Evolutionary conservation across 2,888 invertebrate genomes (phyloP).

Genomic region (Lasioglossum vierecki): DNA sequence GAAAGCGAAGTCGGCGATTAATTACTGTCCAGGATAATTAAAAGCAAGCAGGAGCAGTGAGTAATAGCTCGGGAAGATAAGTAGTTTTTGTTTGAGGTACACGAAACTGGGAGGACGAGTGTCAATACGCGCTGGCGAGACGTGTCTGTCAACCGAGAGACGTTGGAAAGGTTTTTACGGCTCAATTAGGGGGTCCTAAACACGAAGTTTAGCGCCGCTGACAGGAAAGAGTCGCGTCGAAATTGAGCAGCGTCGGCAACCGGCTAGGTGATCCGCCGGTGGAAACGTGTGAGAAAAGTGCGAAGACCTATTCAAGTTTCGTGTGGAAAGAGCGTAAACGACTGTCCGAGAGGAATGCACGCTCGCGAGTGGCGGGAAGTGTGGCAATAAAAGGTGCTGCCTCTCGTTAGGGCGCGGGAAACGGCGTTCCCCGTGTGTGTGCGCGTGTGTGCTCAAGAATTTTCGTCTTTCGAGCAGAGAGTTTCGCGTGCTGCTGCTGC

Average conservation of each 20-base stretch:
- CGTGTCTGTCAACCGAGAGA: neutral
- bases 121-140: neutral
- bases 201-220: slow-evolving; percentile 3
- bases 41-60: neutral
- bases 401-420: slow-evolving; percentile 45
- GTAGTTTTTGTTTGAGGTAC: neutral
- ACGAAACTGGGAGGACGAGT: neutral
- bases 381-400: slow-evolving; percentile 55
- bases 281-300: slow-evolving; percentile 3
- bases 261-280: neutral
- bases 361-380: slow-evolving; percentile 51
- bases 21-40: neutral
- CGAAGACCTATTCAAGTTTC: neutral
- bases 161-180: neutral
- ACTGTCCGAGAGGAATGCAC: slow-evolving; percentile 21
- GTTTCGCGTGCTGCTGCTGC: slow-evolving; percentile 48
- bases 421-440: slow-evolving; percentile 8
- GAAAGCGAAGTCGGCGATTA: neutral
- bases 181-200: neutral
- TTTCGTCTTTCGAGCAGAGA: slow-evolving; percentile 48
- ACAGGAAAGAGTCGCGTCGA: slow-evolving; percentile 31
- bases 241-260: slow-evolving; percentile 14
- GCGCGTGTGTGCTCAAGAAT: slow-evolving; percentile 51
- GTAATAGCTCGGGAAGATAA: neutral
- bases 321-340: slow-evolving; percentile 9